phyloP scores from a whole-genome alignment of 1,140 invertebrate genomes.

The Polypedilum pembai region DNA sequence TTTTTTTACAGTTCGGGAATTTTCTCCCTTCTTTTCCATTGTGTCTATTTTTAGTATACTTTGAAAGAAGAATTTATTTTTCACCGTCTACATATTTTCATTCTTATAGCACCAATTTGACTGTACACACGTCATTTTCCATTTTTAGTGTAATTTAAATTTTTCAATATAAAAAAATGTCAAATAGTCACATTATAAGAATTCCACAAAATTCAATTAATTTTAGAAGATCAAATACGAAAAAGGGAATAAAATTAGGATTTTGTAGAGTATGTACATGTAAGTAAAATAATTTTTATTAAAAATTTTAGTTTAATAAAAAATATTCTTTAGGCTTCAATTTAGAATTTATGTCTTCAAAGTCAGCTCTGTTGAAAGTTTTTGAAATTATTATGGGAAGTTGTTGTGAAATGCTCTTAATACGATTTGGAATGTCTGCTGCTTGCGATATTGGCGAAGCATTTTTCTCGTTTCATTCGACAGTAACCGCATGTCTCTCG shows the following conservation, averaged over 20 bases:
- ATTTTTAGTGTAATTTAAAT: background rate
- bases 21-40: background rate
- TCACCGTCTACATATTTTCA: background rate
- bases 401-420: background rate
- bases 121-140: background rate
- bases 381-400: slow-evolving; percentile 7
- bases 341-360: slow-evolving; percentile 16
- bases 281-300: background rate
- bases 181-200: background rate
- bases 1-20: background rate
- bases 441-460: background rate
- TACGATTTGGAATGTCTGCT: background rate
- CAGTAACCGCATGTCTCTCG: background rate
- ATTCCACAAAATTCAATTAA: background rate
- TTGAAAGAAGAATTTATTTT: background rate
- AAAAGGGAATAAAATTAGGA: background rate
- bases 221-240: background rate
- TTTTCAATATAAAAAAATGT: background rate
- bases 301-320: background rate
- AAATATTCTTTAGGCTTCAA: background rate
- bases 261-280: background rate
- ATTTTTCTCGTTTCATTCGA: background rate
- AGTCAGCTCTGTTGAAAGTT: background rate
- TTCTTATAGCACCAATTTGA: background rate
- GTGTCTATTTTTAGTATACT: background rate